These are phyloP conservation scores for Sphaerophoria taeniata DNA, from an alignment of 2,888 invertebrate species.

Conservation along the genomic window DNA sequence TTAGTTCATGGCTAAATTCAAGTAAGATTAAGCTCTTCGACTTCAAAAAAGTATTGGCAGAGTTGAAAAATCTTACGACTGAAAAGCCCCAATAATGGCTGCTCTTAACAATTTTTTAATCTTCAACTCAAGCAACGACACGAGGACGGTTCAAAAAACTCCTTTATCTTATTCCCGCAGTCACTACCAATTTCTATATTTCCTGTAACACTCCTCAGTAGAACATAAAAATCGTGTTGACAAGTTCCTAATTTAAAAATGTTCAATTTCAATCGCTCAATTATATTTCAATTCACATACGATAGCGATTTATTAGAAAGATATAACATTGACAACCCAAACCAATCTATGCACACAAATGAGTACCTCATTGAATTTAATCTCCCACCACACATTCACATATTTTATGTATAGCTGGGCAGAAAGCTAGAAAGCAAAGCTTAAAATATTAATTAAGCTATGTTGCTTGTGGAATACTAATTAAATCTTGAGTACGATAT, in stretches of 20 bases:
- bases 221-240: background rate
- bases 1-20: no score
- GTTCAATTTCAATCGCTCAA: background rate
- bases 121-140: background rate
- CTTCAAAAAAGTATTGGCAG: no score
- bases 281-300: constrained; percentile 66
- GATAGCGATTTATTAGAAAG: constrained; percentile 65
- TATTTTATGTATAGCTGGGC: background rate
- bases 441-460: constrained; percentile 62
- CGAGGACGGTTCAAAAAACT: background rate
- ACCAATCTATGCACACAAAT: constrained; percentile 72
- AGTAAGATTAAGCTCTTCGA: no score
- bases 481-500: constrained; percentile 22
- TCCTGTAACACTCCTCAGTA: constrained; percentile 31
- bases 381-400: background rate
- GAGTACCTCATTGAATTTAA: constrained; percentile 63
- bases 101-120: no score
- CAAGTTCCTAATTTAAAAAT: background rate
- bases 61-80: no score
- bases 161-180: constrained; percentile 1
- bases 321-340: constrained; percentile 67
- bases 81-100: no score
- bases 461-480: constrained; percentile 58
- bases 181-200: constrained; percentile 8
- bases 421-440: constrained; percentile 38